Conservation (phyloP, 2,888 invertebrate species). For the Amiota mariae region DNA sequence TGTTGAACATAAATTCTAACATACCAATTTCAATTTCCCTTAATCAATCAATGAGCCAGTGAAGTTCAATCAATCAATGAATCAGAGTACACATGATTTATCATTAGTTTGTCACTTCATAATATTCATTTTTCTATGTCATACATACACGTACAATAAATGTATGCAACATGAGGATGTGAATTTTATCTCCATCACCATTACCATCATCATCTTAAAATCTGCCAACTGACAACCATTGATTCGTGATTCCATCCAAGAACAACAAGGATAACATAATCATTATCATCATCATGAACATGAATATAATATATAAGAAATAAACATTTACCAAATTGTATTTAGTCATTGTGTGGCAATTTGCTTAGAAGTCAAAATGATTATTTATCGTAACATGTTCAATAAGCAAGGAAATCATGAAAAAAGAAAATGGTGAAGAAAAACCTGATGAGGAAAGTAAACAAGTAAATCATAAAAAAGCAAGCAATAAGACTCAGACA, state of each 20-base stretch:
- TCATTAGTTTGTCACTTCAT: conserved; percentile 20
- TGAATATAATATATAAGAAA: background rate
- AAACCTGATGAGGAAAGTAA: too few relatives aligned
- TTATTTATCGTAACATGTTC: conserved; percentile 47
- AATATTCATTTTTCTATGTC: background rate
- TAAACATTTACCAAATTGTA: conserved; percentile 21
- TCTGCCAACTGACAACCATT: background rate
- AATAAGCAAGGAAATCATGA: too few relatives aligned
- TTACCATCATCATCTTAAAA: too few relatives aligned
- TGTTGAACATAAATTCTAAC: too few relatives aligned
- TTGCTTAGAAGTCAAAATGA: conserved; percentile 42
- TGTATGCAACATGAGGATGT: too few relatives aligned
- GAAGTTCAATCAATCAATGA: background rate
- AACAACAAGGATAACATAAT: background rate
- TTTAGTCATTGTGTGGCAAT: conserved; percentile 49
- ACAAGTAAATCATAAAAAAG: too few relatives aligned
- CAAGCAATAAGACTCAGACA: too few relatives aligned
- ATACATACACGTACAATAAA: background rate
- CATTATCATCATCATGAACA: conserved; percentile 7
- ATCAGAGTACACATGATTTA: conserved; percentile 14
- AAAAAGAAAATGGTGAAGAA: too few relatives aligned
- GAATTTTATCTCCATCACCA: too few relatives aligned
- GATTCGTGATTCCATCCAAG: background rate
- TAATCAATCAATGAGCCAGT: too few relatives aligned
- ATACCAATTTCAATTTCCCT: too few relatives aligned